Evolutionary conservation across 2,797 vertebrate species (phyloP).

Genomic region (Micromesistius poutassou): DNA sequence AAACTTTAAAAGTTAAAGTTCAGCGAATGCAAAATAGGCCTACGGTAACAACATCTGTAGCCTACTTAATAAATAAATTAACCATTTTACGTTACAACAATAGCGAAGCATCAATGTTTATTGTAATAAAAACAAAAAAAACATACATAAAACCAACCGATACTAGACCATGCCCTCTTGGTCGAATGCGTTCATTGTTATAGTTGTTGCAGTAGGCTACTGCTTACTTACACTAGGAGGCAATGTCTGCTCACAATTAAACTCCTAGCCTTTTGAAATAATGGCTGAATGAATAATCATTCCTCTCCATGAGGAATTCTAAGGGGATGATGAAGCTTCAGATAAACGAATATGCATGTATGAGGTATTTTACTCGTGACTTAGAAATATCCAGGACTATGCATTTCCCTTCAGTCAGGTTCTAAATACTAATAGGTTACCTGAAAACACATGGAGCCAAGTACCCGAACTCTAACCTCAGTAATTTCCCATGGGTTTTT

Average conservation of each 20-base stretch:
- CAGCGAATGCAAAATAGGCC: no score
- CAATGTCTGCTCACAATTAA: slow-evolving; percentile 46
- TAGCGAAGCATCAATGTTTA: not conserved
- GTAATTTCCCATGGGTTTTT: slow-evolving; percentile 61
- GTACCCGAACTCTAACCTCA: slow-evolving; percentile 56
- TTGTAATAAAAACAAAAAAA: not conserved
- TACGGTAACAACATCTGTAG: no score
- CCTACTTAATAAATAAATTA: not conserved
- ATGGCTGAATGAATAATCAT: slow-evolving; percentile 54
- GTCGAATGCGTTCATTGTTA: not conserved
- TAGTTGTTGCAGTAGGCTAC: not conserved
- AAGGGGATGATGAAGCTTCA: slow-evolving; percentile 47
- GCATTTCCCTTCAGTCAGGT: slow-evolving; percentile 43
- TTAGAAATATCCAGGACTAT: slow-evolving; percentile 60
- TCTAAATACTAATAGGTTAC: slow-evolving; percentile 49
- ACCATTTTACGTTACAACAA: not conserved
- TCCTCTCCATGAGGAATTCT: slow-evolving; percentile 65
- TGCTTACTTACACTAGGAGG: slow-evolving; percentile 37
- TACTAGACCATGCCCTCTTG: not conserved
- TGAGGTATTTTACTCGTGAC: slow-evolving; percentile 53
- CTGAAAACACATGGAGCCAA: slow-evolving; percentile 42
- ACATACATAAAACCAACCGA: not conserved
- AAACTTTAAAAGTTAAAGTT: no score
- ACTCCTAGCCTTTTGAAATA: slow-evolving; percentile 19
- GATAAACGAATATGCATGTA: slow-evolving; percentile 65